Conservation (phyloP, 2,888 invertebrate genomes). For the Cyaniris semiargus region DNA sequence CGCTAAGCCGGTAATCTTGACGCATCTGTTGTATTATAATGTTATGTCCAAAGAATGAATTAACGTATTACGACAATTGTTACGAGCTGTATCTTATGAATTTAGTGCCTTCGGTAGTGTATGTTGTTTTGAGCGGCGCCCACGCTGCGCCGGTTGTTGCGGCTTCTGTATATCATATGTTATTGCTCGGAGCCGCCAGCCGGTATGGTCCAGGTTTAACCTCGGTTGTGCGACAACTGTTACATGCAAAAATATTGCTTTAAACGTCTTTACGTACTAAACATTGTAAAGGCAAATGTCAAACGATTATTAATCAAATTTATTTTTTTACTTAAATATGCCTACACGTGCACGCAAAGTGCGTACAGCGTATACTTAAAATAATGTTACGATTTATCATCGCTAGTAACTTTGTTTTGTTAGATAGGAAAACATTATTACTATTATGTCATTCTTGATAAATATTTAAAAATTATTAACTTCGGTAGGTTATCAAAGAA, state of each 20-base stretch:
- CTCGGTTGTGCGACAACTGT: background rate
- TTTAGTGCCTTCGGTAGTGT: constrained; percentile 71
- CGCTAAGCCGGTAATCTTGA: constrained; percentile 27
- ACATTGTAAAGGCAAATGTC: no score
- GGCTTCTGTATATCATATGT: constrained; percentile 45
- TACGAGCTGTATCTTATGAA: constrained; percentile 74
- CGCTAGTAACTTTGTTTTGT: no score
- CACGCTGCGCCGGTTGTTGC: constrained; percentile 47
- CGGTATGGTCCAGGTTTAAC: background rate
- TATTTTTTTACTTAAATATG: background rate
- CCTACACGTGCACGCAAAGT: background rate
- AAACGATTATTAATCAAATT: no score
- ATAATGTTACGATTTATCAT: no score
- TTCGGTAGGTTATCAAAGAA: background rate
- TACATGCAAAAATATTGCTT: background rate
- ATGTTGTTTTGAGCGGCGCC: constrained; percentile 57
- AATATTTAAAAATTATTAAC: background rate
- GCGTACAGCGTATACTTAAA: no score
- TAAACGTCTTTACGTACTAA: background rate
- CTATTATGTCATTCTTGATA: no score
- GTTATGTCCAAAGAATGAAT: constrained; percentile 42
- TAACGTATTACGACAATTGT: constrained; percentile 46
- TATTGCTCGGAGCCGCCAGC: constrained; percentile 30
- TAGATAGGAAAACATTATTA: no score
- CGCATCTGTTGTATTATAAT: constrained; percentile 32